Percentiles rank a stretch among this genome's conserved stretches.
phyloP scores from a whole-genome alignment of 53 echinoderm and acorn worm species.

The Paracentrotus lividus region DNA sequence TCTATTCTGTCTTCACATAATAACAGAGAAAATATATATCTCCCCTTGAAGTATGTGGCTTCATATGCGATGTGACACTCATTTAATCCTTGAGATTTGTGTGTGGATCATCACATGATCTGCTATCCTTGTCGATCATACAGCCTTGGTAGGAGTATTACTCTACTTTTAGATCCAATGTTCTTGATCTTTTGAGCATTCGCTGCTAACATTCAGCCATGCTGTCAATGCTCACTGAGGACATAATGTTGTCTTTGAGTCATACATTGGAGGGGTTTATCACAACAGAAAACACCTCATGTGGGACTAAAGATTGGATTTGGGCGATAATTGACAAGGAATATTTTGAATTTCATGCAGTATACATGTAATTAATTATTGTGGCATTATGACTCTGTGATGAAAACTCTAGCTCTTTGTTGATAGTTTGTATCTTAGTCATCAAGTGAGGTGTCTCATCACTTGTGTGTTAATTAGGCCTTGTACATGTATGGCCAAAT shows the following conservation, averaged over 20 bases:
- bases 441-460: background rate
- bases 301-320: background rate
- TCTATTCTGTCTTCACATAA: background rate
- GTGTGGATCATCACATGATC: constrained; percentile 22
- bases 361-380: background rate
- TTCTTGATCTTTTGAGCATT: background rate
- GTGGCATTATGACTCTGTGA: background rate
- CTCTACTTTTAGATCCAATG: background rate
- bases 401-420: background rate
- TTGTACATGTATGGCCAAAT: background rate
- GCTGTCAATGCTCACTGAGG: background rate
- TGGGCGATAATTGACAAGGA: background rate
- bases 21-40: background rate
- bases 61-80: background rate
- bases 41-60: background rate
- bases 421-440: background rate
- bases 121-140: background rate
- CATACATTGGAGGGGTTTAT: background rate
- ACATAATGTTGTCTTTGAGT: background rate
- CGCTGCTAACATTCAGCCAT: background rate
- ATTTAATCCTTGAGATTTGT: background rate
- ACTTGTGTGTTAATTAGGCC: background rate
- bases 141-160: background rate
- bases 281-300: background rate
- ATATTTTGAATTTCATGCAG: background rate